Evolutionary conservation across 2,888 invertebrate genomes (phyloP).

Genomic region (Dendrolimus pini): DNA sequence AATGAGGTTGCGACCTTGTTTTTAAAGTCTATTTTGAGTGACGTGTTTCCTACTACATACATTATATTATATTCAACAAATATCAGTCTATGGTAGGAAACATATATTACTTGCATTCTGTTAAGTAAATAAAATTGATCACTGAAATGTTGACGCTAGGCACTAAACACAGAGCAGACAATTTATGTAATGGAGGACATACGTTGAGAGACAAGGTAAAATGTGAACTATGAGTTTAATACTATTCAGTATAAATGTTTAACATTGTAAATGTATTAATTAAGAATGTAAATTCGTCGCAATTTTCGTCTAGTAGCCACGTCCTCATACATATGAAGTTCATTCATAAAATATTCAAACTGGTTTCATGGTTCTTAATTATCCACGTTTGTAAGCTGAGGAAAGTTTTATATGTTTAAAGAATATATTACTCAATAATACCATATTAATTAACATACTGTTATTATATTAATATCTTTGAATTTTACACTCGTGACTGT

Average conservation of each 20-base stretch:
- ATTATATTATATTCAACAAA: too few species aligned
- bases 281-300: conserved; percentile 61
- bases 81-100: too few species aligned
- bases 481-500: too few species aligned
- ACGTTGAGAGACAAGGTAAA: conserved; percentile 3
- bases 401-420: conserved; percentile 46
- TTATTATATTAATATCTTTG: too few species aligned
- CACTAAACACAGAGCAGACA: too few species aligned
- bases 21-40: too few species aligned
- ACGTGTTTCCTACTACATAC: too few species aligned
- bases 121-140: too few species aligned
- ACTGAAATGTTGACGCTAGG: too few species aligned
- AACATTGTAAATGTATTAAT: conserved; percentile 50
- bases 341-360: conserved; percentile 72
- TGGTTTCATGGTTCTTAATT: conserved; percentile 72
- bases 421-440: background rate
- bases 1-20: too few species aligned
- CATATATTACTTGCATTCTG: too few species aligned
- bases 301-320: conserved; percentile 64
- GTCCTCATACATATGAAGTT: conserved; percentile 72
- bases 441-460: too few species aligned
- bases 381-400: conserved; percentile 60
- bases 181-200: background rate
- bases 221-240: conserved; percentile 17
- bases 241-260: conserved; percentile 4